These are phyloP conservation scores for Diogma glabrata DNA, from an alignment of 2,888 invertebrate species.

Conservation along the genomic window DNA sequence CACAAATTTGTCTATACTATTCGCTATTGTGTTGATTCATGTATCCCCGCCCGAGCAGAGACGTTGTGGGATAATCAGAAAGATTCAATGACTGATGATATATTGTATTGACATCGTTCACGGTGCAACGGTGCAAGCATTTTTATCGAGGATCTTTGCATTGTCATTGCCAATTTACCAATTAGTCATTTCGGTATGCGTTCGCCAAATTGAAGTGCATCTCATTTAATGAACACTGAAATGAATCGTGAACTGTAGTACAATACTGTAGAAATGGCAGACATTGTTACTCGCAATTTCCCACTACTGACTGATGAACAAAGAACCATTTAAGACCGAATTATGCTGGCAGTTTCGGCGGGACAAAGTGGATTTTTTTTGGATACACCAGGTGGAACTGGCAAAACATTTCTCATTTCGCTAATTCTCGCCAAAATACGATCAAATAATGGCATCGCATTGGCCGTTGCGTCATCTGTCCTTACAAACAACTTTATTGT, in stretches of 20 bases:
- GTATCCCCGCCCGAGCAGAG: constrained; percentile 21
- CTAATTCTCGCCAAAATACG: neutral
- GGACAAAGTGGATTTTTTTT: too few species aligned
- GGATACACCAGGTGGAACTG: neutral
- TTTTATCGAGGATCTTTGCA: constrained; percentile 23
- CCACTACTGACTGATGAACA: neutral
- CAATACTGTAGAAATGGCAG: neutral
- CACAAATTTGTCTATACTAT: constrained; percentile 23
- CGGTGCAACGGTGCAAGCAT: neutral
- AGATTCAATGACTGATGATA: too few species aligned
- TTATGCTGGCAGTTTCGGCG: too few species aligned
- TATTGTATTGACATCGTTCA: neutral
- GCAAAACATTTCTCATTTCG: too few species aligned
- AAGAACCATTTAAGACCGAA: too few species aligned
- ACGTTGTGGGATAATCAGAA: too few species aligned
- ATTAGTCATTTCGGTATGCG: constrained; percentile 21
- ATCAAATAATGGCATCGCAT: neutral
- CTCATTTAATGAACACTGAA: neutral
- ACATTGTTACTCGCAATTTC: neutral
- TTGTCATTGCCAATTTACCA: constrained; percentile 21
- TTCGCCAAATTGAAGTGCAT: neutral
- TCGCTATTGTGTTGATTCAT: constrained; percentile 25
- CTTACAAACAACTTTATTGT: too few species aligned
- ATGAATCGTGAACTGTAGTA: too few species aligned
- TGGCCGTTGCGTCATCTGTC: too few species aligned